These are phyloP conservation scores for Poeciliopsis gracilis DNA, from an alignment of 2,797 vertebrate species.

Conservation along the genomic window DNA sequence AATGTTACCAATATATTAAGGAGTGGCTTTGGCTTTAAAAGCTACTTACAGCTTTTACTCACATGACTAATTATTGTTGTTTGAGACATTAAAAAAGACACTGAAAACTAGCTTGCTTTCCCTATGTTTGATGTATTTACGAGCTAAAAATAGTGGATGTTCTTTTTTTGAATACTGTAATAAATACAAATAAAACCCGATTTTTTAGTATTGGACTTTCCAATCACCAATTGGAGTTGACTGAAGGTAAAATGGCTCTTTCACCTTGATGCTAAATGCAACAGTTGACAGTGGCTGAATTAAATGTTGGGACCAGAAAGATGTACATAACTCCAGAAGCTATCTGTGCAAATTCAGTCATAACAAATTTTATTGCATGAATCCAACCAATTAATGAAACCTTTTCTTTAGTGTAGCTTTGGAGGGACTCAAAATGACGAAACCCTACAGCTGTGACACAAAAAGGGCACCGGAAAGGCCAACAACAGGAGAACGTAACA, in stretches of 20 bases:
- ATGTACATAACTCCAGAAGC: not conserved
- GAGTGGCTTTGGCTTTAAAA: not conserved
- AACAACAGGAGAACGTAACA: constrained; percentile 23
- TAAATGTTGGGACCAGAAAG: not conserved
- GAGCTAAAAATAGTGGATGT: not conserved
- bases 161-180: not conserved
- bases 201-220: not conserved
- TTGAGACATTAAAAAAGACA: not conserved
- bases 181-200: not conserved
- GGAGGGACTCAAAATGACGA: not conserved
- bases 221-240: not conserved
- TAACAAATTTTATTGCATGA: not conserved
- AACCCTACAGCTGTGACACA: not conserved
- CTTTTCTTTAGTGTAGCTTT: not conserved
- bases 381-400: not conserved
- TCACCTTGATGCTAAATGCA: not conserved
- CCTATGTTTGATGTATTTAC: not conserved
- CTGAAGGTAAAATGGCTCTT: not conserved
- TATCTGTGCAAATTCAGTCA: not conserved
- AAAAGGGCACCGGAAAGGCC: not conserved
- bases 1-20: not conserved
- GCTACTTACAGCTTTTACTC: not conserved
- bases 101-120: not conserved
- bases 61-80: not conserved
- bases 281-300: not conserved